Base-by-base conservation (phyloP, 2,113 vertebrate species). In the Triplophysa tibetana region DNA sequence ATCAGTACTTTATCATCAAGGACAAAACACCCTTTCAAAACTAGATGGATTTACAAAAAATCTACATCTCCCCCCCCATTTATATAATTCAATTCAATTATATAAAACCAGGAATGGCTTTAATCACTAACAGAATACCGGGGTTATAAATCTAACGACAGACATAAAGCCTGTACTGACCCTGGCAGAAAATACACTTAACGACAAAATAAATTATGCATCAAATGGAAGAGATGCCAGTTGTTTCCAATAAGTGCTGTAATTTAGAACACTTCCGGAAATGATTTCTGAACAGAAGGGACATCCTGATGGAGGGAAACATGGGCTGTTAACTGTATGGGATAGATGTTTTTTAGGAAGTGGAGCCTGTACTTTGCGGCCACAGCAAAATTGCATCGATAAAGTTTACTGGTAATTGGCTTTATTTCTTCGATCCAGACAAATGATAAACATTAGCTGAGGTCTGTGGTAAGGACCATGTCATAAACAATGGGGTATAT, bases 161-260 rank as follows among this genome's bases (percentile, higher is more conserved):
- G 54, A 58, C 54, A 21, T 58, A 21, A 21, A 58, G 54, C 54
- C 54, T 58, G 54, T 58, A 29, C 68, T 61, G 38, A 60, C 62
- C 26, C 79, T 33, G 43, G 48, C 26, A 66, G 62, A 33, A 10
- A 65, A 67, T 21, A 16, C 62, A 45, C 33, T 58, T 26, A 19
- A 43, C 23, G 2, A 8, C 38, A 62, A 41, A 19, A 79, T 84
- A 1, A 85, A 86, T 83, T 81, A 86, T 88, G 67, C 62, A 85
- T 29, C 69, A 41, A 17, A 78, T 41, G 78, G 48, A 78, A 60
- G 65, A 76, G 38, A 61, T 21, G 73, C 50, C 29, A 64, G 66
- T 76, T 61, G 23, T 63, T 21, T 48, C 41, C 8, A 24, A 9
- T 67, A 78, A 78, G 62, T 72, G 72, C 48, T 78, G 69, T 56